Evolutionary conservation across 2,888 invertebrate genomes (phyloP).

Genomic region (Hymenopus coronatus): DNA sequence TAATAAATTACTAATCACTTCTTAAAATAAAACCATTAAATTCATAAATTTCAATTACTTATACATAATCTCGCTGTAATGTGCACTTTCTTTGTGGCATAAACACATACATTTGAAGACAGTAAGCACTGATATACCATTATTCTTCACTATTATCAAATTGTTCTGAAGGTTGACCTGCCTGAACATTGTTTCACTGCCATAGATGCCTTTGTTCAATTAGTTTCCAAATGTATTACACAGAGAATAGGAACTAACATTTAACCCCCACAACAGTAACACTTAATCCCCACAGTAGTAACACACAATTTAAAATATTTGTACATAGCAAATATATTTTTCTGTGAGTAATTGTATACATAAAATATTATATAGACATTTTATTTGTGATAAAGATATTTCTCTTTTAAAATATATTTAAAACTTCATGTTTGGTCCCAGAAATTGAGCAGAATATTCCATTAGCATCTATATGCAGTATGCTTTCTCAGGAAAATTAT

Average conservation of each 20-base stretch:
- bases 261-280: neutral
- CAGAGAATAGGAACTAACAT: neutral
- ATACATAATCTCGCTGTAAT: neutral
- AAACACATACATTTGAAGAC: neutral
- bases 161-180: neutral
- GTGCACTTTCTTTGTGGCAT: neutral
- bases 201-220: neutral
- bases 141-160: too few relatives aligned
- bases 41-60: neutral
- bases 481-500: neutral
- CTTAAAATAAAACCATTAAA: neutral
- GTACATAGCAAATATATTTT: neutral
- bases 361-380: neutral
- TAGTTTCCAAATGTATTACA: neutral
- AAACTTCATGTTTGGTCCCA: conserved; percentile 24
- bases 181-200: neutral
- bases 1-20: neutral
- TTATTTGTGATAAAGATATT: neutral
- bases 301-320: neutral
- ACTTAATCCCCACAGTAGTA: neutral
- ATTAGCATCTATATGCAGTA: neutral
- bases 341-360: neutral
- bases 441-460: conserved; percentile 25
- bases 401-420: neutral
- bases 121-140: too few relatives aligned